Evolutionary conservation across 2,113 vertebrate genomes (phyloP), one percentile per base, ranked within the genome.

Genomic region (Paramisgurnus dabryanus): DNA sequence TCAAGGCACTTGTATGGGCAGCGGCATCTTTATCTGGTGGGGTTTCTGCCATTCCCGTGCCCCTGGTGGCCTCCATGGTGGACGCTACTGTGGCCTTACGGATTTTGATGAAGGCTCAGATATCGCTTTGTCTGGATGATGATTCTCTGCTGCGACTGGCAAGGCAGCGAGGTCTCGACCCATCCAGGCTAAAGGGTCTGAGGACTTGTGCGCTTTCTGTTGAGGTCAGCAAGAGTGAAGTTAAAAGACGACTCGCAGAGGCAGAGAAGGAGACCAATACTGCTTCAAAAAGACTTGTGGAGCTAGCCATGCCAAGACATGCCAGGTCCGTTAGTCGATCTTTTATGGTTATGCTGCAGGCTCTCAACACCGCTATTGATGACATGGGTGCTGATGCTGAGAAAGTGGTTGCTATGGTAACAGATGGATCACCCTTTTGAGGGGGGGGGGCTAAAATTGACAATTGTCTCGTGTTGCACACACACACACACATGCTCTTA

Each of bases 51-150:
- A 89, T 93, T 66, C 91, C 91, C 3, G 86, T 92, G 55, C 91
- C 92, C 41, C 66, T 92, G 15, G 90, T 93, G 17, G 88, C 91
- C 11, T 91, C 91, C 6, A 89, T 91, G 89, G 89, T 93, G 87
- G 91, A 92, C 41, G 88, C 84, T 0, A 90, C 87, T 12, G 55
- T 92, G 5, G 90, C 77, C 0, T 82, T 91, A 13, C 77, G 89
- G 41, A 91, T 93, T 80, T 79, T 93, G 34, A 86, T 81, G 4
- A 92, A 91, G 84, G 89, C 89, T 1, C 88, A 84, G 13, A 18
- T 87, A 27, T 92, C 91, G 27, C 75, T 92, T 76, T 90, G 90
- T 17, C 84, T 93, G 79, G 86, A 93, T 6, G 78, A 90, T 7
- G 82, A 89, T 7, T 91, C 90, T 0, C 49, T 93, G 0, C 86